Conservation (phyloP, 2,113 vertebrate genomes). For the Anoplopoma fimbria region DNA sequence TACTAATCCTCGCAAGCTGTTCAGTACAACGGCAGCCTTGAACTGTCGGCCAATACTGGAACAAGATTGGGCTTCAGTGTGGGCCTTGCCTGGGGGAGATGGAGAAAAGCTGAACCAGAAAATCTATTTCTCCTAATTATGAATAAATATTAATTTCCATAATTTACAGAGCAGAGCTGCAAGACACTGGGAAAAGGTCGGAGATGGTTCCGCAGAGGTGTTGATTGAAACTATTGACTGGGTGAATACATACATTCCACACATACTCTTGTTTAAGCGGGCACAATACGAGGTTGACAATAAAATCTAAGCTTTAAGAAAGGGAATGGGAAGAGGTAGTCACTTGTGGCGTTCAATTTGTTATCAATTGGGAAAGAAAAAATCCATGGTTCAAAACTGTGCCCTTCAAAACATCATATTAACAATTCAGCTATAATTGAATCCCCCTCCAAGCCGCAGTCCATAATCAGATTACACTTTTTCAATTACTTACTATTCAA, state of each 20-base stretch:
- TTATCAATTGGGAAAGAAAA: constrained; percentile 38
- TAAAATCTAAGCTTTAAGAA: constrained; percentile 22
- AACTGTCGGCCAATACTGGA: constrained; percentile 57
- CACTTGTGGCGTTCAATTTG: constrained; percentile 13
- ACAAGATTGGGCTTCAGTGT: constrained; percentile 42
- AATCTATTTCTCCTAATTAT: constrained; percentile 77
- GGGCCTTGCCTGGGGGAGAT: constrained; percentile 47
- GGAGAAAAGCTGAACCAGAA: constrained; percentile 56
- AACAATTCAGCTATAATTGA: constrained; percentile 29
- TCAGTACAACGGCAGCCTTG: constrained; percentile 29
- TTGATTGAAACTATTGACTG: constrained; percentile 58
- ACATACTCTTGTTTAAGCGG: constrained; percentile 20
- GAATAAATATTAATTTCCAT: constrained; percentile 64
- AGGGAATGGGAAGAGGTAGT: constrained; percentile 14
- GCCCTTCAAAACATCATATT: constrained; percentile 37
- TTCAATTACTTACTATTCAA: constrained; percentile 48
- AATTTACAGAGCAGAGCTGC: constrained; percentile 53
- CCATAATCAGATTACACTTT: constrained; percentile 48
- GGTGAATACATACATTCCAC: constrained; percentile 42
- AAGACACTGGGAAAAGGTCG: constrained; percentile 50
- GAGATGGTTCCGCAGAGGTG: constrained; percentile 30
- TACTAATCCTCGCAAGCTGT: constrained; percentile 62
- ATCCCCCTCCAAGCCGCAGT: constrained; percentile 26
- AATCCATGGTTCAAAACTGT: constrained; percentile 28
- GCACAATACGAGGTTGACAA: constrained; percentile 29